Base-by-base conservation (phyloP, 2,797 vertebrate genomes). In the Harpia harpyja region DNA sequence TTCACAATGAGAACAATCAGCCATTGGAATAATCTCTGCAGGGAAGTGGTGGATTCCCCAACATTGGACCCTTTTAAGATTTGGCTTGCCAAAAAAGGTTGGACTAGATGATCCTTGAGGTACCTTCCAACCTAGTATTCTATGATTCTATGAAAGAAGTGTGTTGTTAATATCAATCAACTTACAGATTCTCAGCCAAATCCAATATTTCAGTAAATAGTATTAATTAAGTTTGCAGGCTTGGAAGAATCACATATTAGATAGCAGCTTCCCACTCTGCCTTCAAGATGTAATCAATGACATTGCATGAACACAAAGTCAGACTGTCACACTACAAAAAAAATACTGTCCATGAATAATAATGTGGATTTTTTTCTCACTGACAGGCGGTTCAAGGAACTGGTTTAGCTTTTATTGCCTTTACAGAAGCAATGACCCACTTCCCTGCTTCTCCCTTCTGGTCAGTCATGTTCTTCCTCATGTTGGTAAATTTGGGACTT, bases 401-500 rank as follows among this genome's bases (percentile, higher is more conserved):
- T 54, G 99, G 99, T 24, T 98, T 99, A 97, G 99, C 99, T 94
- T 99, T 99, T 96, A 99, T 99, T 63, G 99, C 99, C 96, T 99
- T 99, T 97, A 99, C 99, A 2, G 99, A 99, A 98, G 99, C 99
- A 33, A 99, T 99, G 99, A 99, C 99, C 8, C 99, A 99, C 95
- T 99, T 99, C 93, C 99, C 99, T 16, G 99, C 99, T 30, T 99
- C 99, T 23, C 99, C 99, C 5, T 99, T 99, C 98, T 99, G 99
- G 99, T 99, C 99, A 10, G 99, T 99, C 85, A 99, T 99, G 99
- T 99, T 99, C 97, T 99, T 99, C 97, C 99, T 99, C 92, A 99
- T 99, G 99, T 95, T 99, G 96, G 98, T 99, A 41, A 99, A 99
- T 96, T 94, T 99, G 59, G 99, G 99, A 35, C 98, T 99, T 46